phyloP scores from a whole-genome alignment of 2,888 invertebrate genomes.

The Uloborus plumipes region DNA sequence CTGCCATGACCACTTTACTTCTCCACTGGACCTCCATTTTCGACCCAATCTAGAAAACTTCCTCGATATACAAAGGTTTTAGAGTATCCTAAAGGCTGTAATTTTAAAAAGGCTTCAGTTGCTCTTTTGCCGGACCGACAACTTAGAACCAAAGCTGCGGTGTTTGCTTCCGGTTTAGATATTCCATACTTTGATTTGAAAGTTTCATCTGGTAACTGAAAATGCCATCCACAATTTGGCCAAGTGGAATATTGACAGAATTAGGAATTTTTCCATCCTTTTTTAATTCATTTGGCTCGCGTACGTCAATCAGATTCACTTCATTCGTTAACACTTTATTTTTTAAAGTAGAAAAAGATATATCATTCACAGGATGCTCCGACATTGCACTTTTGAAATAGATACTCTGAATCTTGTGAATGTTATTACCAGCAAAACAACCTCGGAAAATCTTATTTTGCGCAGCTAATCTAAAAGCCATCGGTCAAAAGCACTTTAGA shows the following conservation, averaged over 20 bases:
- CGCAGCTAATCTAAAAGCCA: too few relatives aligned
- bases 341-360: slow-evolving; percentile 40
- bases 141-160: slow-evolving; percentile 18
- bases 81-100: slow-evolving; percentile 38
- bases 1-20: slow-evolving; percentile 4
- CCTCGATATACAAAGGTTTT: slow-evolving; percentile 44
- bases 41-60: slow-evolving; percentile 58
- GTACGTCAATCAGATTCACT: slow-evolving; percentile 48
- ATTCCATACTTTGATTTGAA: slow-evolving; percentile 44
- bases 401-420: too few relatives aligned
- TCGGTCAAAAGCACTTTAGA: too few relatives aligned
- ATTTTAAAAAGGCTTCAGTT: slow-evolving; percentile 25
- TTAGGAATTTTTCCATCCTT: slow-evolving; percentile 61
- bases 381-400: background rate
- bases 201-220: slow-evolving; percentile 21
- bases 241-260: slow-evolving; percentile 56
- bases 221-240: slow-evolving; percentile 45
- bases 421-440: too few relatives aligned
- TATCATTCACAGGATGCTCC: slow-evolving; percentile 15
- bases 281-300: slow-evolving; percentile 58
- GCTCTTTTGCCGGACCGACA: slow-evolving; percentile 57
- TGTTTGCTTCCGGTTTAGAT: slow-evolving; percentile 17
- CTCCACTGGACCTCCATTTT: slow-evolving; percentile 54
- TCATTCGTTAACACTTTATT: slow-evolving; percentile 9
- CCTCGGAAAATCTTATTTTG: too few relatives aligned